Evolutionary conservation across 2,113 vertebrate species (phyloP), one percentile per base, ranked within the genome.

Genomic region (Oophaga pumilio): DNA sequence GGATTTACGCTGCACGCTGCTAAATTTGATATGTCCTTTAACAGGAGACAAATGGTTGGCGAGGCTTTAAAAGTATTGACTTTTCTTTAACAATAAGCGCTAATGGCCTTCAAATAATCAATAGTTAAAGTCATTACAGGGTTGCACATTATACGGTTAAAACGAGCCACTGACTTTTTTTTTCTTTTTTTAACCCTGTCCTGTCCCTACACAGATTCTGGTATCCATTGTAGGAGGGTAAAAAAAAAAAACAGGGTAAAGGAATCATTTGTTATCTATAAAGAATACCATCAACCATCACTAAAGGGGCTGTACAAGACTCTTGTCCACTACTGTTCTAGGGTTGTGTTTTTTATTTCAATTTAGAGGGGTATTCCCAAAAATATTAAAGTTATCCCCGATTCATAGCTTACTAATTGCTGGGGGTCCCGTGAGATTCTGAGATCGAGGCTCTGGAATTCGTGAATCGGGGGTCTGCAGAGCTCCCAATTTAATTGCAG

Each of bases 101-200:
- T 97, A 97, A 97, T 97, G 96, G 96, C 94, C 95, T 95, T 96
- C 95, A 95, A 94, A 97, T 96, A 97, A 97, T 97, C 97, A 95
- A 97, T 96, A 96, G 94, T 95, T 94, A 95, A 94, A 95, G 95
- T 97, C 95, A 95, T 96, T 96, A 95, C 91, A 94, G 95, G 96
- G 94, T 94, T 93, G 92, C 91, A 89, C 93, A 93, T 93, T 92
- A 93, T 90, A 90, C 90, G 82, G 92, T 92, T 93, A 92, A 93
- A 93, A 87, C 87, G 81, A 89, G 91, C 76, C 85, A 87, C 89
- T 88, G 22, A 59, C 13, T 26, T 56, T 56, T 26, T 94, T 94
- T 89, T 88, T 15, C 59, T 14, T 26, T 56, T 56, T 26, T 94
- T 94, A 94, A 94, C 93, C 92, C 93, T 89, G 64, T 91, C 88